These are phyloP conservation scores for Choloepus didactylus DNA, from an alignment of 2,797 vertebrate species.

Conservation along the genomic window DNA sequence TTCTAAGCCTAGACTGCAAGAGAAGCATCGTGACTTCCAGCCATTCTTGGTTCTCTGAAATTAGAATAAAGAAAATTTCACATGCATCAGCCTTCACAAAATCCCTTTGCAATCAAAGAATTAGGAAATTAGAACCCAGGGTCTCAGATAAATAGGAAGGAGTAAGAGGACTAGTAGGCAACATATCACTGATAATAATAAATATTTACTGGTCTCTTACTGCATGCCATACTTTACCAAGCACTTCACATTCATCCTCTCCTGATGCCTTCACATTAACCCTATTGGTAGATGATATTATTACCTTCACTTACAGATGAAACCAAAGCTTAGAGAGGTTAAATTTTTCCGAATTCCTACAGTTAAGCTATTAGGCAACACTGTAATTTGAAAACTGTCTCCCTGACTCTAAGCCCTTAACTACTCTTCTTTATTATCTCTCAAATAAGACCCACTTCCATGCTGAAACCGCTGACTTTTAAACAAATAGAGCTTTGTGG, in stretches of 20 bases:
- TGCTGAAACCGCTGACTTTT: background rate
- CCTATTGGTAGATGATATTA: background rate
- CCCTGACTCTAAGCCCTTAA: conserved; percentile 21
- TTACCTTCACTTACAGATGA: background rate
- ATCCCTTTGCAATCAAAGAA: conserved; percentile 7
- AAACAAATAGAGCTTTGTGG: background rate
- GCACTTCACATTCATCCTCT: background rate
- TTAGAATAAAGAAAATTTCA: conserved; percentile 22
- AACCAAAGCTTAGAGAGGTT: background rate
- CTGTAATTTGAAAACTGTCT: background rate
- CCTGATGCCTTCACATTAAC: background rate
- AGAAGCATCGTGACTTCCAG: background rate
- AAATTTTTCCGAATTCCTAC: background rate
- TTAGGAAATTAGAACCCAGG: conserved; percentile 28
- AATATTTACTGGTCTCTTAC: background rate
- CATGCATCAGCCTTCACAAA: background rate
- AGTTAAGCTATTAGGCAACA: background rate
- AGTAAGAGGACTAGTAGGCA: background rate
- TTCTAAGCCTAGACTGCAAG: background rate
- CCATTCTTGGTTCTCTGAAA: background rate
- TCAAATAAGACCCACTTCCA: conserved; percentile 4
- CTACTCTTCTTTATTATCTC: background rate
- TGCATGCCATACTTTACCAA: background rate
- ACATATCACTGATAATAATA: background rate
- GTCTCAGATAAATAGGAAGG: background rate